Base-by-base conservation (phyloP, 35 echinoderm and acorn worm genomes). In the Apostichopus californicus region DNA sequence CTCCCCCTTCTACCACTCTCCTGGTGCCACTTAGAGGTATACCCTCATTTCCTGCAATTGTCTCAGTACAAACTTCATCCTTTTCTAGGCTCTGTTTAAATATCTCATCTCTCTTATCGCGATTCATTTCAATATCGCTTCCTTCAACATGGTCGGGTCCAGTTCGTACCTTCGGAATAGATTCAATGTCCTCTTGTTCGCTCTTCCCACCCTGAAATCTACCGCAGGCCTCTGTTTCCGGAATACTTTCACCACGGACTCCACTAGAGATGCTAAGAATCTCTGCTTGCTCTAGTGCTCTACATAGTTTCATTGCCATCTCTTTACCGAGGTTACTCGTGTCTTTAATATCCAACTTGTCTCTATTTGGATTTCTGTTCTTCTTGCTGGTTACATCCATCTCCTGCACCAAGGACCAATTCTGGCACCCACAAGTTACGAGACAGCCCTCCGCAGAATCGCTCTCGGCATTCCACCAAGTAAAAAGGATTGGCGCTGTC, bases 211-310 rank as follows among this genome's bases (percentile, higher is more conserved):
- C 3, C 24, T 24, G 13, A 20, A 18, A 75, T 22, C 17, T 22
- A n/a, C 71, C 14, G n/a, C 1, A 22, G n/a, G 71, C 14, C 53
- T 73, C 60, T 18, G 14, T 73, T 5, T 34, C 61, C 5, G 54
- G 64, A 18, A 89, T 18, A 72, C 86, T 89, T 34, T 64, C 63
- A 28, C 24, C 13, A 11, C 46, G 57, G 46, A 64, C 28, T 21
- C 46, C 61, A 12, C 6, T 54, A 8, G 60, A 24, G 61, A 89
- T 60, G 5, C 57, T 89, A 6, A 89, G 4, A 73, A 89, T 89
- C 63, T 89, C 86, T 72, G 86, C 86, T 64, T 73, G 20, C 46
- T 89, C 17, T 57, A 89, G 22, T n/a, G 86, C 86, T 66, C 28
- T 34, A 34, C 57, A 58, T 9, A 89, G 24, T 68, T 89, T 89